phyloP scores from a whole-genome alignment of 1,140 invertebrate genomes.

The Pseudomyrmex sp. region DNA sequence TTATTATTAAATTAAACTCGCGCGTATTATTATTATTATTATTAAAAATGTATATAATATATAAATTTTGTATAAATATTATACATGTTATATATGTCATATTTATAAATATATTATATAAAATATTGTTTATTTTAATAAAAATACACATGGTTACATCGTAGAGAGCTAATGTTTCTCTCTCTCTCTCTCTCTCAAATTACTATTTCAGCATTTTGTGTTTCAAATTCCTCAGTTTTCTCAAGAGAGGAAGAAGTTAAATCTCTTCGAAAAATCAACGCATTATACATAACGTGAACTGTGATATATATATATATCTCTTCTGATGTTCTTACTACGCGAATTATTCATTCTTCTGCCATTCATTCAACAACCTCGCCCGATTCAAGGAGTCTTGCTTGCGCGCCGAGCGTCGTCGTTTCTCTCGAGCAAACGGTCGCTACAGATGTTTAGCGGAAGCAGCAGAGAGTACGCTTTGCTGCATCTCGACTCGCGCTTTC shows the following conservation, averaged over 20 bases:
- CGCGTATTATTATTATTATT: no score
- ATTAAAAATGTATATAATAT: no score
- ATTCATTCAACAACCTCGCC: slow-evolving; percentile 28
- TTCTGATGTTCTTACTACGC: background rate
- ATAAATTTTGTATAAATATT: no score
- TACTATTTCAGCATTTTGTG: background rate
- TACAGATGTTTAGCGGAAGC: slow-evolving; percentile 42
- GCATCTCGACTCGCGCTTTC: slow-evolving; percentile 34
- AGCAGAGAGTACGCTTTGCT: slow-evolving; percentile 36
- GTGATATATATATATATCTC: background rate
- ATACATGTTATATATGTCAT: no score
- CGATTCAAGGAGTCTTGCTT: slow-evolving; percentile 8
- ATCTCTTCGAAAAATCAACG: background rate
- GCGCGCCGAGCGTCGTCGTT: slow-evolving; percentile 31
- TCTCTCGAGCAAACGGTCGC: slow-evolving; percentile 47
- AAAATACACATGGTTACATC: no score
- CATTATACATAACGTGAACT: background rate
- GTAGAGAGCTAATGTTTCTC: no score
- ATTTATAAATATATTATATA: no score
- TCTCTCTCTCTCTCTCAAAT: no score
- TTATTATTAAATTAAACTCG: no score
- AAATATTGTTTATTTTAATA: no score
- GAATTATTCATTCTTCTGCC: slow-evolving; percentile 21
- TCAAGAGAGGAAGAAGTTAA: background rate
- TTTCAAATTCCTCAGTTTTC: background rate